phyloP scores from a whole-genome alignment of 2,888 invertebrate genomes.

The Melanchra persicariae region DNA sequence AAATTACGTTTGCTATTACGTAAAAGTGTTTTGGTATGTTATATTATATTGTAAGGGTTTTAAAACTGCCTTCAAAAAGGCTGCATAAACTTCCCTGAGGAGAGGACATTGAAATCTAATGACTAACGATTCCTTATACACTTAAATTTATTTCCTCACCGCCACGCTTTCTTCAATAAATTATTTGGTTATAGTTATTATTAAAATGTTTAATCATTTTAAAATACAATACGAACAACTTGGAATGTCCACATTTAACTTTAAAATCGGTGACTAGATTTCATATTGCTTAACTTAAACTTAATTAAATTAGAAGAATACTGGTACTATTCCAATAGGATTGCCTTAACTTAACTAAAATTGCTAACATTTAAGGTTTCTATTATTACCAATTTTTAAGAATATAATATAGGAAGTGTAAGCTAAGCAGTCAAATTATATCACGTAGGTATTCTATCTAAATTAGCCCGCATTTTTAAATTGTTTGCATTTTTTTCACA shows the following conservation, averaged over 20 bases:
- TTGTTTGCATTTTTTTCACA: too few relatives aligned
- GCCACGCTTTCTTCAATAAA: background rate
- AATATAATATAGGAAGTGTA: background rate
- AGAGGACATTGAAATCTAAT: constrained; percentile 6
- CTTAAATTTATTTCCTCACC: too few relatives aligned
- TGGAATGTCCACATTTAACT: constrained; percentile 15
- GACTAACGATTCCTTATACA: background rate
- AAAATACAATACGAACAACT: too few relatives aligned
- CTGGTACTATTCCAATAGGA: background rate
- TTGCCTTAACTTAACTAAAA: background rate
- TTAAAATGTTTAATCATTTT: background rate
- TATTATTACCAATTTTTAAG: too few relatives aligned
- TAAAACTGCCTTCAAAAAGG: background rate
- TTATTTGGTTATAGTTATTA: background rate
- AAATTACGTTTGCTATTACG: too few relatives aligned
- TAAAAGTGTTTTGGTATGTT: too few relatives aligned
- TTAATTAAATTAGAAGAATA: too few relatives aligned
- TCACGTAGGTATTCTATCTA: background rate
- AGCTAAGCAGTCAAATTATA: background rate
- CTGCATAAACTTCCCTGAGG: background rate
- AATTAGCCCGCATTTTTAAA: too few relatives aligned
- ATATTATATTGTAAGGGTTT: background rate
- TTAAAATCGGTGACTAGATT: constrained; percentile 23
- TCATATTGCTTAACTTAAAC: background rate
- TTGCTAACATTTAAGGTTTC: too few relatives aligned